phyloP scores from a whole-genome alignment of 2,797 vertebrate genomes.

The Enteromius unitaeniatus region DNA sequence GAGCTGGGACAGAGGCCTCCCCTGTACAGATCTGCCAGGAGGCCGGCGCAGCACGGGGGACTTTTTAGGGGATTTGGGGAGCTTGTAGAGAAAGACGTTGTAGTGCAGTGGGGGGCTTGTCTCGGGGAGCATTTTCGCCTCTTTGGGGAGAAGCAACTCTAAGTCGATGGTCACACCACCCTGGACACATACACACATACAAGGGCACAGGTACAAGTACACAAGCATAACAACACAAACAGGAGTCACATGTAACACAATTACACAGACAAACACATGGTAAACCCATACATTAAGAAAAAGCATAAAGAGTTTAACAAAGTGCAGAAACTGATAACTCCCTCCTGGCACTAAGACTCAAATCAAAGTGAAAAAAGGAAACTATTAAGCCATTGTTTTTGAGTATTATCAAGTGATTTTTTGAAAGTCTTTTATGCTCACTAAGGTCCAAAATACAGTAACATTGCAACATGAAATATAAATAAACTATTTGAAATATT shows the following conservation, averaged over 20 bases:
- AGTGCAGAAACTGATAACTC: background rate
- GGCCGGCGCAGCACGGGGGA: slow-evolving; percentile 54
- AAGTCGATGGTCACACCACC: slow-evolving; percentile 80
- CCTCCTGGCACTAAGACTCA: background rate
- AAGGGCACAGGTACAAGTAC: slow-evolving; percentile 52
- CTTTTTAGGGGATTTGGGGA: slow-evolving; percentile 68
- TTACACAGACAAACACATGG: slow-evolving; percentile 29
- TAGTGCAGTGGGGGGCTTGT: slow-evolving; percentile 74
- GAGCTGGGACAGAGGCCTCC: slow-evolving; percentile 64
- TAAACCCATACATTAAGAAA: slow-evolving; percentile 13
- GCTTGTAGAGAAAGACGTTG: slow-evolving; percentile 81
- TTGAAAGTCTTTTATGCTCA: background rate
- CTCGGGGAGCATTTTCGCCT: slow-evolving; percentile 73
- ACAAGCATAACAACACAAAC: slow-evolving; percentile 64
- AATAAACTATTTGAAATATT: too few species aligned
- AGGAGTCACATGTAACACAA: slow-evolving; percentile 51
- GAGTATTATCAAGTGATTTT: background rate
- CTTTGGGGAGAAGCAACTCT: slow-evolving; percentile 81
- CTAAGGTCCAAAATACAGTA: background rate
- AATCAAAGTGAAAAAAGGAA: background rate
- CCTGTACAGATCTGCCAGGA: slow-evolving; percentile 63
- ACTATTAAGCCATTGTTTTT: background rate
- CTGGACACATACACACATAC: slow-evolving; percentile 70
- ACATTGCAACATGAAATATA: background rate
- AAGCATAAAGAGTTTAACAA: background rate